Conservation (phyloP, 2,113 vertebrate species). For the Pedionomus torquatus region DNA sequence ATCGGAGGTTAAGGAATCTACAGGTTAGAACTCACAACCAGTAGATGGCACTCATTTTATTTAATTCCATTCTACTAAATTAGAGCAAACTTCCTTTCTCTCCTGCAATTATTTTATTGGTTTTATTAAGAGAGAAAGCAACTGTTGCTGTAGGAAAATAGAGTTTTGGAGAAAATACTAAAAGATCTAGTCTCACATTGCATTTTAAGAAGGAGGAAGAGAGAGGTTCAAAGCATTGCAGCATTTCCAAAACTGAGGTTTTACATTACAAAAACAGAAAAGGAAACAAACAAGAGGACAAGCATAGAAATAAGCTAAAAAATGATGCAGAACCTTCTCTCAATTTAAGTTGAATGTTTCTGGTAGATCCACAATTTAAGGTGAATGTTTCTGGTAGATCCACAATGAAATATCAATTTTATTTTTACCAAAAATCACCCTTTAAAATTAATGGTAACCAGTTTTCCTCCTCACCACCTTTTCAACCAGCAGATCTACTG, state of each 20-base stretch:
- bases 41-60: conserved; percentile 70
- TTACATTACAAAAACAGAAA: neutral
- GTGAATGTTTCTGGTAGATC: neutral
- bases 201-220: neutral
- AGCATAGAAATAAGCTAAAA: neutral
- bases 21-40: conserved; percentile 30
- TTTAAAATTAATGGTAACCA: neutral
- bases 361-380: neutral
- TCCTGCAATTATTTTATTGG: neutral
- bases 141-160: neutral
- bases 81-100: neutral
- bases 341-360: neutral
- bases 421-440: neutral
- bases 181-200: neutral
- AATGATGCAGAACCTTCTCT: neutral
- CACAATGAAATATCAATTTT: neutral
- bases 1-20: neutral
- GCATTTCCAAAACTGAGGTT: neutral
- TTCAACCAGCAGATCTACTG: neutral
- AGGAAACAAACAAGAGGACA: neutral
- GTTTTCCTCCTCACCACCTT: neutral
- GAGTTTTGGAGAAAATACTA: neutral
- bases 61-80: neutral
- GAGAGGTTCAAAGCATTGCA: neutral
- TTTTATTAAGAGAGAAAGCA: neutral